Evolutionary conservation across 2,797 vertebrate genomes (phyloP).

Genomic region (Oreochromis mossambicus): DNA sequence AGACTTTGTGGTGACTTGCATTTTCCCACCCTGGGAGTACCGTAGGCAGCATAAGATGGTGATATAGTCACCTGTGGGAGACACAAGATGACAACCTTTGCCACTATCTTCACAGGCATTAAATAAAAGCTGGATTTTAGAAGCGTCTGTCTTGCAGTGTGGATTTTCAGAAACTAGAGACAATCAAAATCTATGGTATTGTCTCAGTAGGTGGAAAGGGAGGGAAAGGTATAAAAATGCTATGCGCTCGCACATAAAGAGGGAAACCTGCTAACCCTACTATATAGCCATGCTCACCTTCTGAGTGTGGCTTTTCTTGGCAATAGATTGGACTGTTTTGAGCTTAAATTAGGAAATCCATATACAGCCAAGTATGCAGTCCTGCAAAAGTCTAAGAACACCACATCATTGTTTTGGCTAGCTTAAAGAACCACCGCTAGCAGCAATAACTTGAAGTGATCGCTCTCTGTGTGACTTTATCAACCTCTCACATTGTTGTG

Average conservation of each 20-base stretch:
- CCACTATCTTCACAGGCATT: background rate
- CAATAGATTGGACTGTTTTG: background rate
- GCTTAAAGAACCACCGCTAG: background rate
- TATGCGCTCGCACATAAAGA: background rate
- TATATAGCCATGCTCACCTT: background rate
- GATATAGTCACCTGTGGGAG: background rate
- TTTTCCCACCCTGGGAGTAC: background rate
- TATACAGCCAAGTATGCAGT: background rate
- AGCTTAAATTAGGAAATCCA: background rate
- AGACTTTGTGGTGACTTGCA: background rate
- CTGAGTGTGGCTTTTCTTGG: background rate
- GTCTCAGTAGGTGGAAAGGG: background rate
- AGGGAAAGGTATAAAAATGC: background rate
- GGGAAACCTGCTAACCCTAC: background rate
- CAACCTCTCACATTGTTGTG: background rate
- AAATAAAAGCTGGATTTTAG: background rate
- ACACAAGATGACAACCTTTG: background rate
- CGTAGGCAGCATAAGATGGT: background rate
- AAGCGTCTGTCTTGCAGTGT: background rate
- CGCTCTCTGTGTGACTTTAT: background rate
- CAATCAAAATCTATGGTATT: background rate
- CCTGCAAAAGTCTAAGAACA: background rate
- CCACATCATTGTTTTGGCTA: background rate
- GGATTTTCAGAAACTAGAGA: background rate
- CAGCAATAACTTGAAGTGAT: background rate